These are phyloP conservation scores for Cantharis nigra DNA, from an alignment of 2,888 invertebrate species.

Conservation along the genomic window DNA sequence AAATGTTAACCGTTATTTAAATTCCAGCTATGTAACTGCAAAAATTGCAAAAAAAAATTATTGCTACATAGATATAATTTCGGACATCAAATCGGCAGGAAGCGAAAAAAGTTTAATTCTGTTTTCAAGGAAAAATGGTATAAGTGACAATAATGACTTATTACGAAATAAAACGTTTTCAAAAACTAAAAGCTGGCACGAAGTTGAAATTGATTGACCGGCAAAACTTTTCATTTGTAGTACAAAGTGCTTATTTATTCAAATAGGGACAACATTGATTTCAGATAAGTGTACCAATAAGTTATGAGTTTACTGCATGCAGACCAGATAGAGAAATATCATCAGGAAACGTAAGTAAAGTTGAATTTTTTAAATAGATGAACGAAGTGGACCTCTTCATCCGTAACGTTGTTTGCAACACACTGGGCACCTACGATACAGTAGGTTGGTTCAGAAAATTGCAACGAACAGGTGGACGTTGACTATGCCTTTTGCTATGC, in stretches of 20 bases:
- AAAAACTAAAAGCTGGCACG: not conserved
- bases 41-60: not conserved
- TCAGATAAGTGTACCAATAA: not conserved
- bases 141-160: too few species aligned
- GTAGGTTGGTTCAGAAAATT: not conserved
- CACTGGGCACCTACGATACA: not conserved
- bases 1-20: not conserved
- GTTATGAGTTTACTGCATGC: not conserved
- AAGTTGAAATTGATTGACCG: not conserved
- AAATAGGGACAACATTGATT: not conserved
- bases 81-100: not conserved
- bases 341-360: not conserved
- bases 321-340: not conserved
- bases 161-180: not conserved
- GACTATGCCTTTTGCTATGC: not conserved
- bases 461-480: not conserved
- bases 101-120: not conserved
- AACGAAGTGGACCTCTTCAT: not conserved
- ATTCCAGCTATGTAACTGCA: not conserved
- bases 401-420: not conserved
- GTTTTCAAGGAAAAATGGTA: not conserved
- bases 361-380: not conserved
- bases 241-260: not conserved
- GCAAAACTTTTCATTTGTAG: not conserved
- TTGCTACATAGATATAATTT: not conserved